A percentile compares a stretch with the other conserved stretches of the same genome.
These are phyloP conservation scores for Benitochromis conjunctus DNA, from an alignment of 2,113 vertebrate genomes.

Conservation along the genomic window DNA sequence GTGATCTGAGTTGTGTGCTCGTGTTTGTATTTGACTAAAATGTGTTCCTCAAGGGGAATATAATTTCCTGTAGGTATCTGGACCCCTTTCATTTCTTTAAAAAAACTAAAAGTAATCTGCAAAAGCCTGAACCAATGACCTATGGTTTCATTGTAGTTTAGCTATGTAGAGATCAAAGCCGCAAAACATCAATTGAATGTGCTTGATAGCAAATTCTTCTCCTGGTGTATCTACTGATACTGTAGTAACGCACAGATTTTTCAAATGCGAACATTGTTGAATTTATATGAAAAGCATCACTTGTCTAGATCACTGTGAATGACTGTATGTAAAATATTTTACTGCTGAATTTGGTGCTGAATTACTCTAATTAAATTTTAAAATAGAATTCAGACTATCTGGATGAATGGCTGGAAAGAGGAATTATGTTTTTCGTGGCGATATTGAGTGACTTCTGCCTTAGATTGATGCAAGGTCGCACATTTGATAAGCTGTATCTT, in stretches of 20 bases:
- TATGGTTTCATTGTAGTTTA: neutral
- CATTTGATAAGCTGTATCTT: neutral
- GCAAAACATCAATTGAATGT: neutral
- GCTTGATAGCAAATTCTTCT: neutral
- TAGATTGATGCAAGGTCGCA: neutral
- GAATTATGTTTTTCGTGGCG: neutral
- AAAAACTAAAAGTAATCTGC: neutral
- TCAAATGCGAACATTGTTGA: neutral
- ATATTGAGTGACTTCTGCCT: neutral
- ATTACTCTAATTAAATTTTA: neutral
- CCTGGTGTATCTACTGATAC: neutral
- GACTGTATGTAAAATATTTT: neutral
- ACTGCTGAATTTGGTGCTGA: neutral
- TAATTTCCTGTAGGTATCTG: neutral
- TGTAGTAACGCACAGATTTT: neutral
- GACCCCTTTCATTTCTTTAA: neutral
- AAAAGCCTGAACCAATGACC: neutral
- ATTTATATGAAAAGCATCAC: neutral
- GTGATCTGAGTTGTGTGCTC: neutral
- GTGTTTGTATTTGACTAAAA: neutral
- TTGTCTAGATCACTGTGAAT: neutral
- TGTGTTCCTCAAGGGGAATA: neutral
- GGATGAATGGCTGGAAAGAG: neutral
- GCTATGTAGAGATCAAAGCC: neutral
- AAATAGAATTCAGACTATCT: neutral